Evolutionary conservation across 1,140 invertebrate species (phyloP).

Genomic region (Lithobius niger): DNA sequence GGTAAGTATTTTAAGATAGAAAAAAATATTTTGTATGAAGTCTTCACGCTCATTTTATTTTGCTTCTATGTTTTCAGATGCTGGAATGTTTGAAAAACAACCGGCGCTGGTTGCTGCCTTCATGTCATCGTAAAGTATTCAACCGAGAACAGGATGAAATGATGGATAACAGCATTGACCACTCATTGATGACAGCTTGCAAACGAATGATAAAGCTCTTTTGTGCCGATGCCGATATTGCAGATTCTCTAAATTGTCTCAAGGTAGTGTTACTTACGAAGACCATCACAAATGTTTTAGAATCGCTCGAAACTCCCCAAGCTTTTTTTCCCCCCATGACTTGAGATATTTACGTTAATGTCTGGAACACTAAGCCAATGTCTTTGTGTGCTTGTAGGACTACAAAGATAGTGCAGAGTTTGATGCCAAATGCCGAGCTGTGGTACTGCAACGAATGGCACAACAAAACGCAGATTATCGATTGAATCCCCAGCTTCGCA

Average conservation of each 20-base stretch:
- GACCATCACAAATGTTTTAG: too few species aligned
- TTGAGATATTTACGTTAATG: too few species aligned
- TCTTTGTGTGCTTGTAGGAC: too few species aligned
- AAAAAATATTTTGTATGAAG: background rate
- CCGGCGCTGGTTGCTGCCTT: conserved; percentile 46
- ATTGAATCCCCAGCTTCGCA: conserved; percentile 74
- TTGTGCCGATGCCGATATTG: conserved; percentile 51
- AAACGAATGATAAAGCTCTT: conserved; percentile 68
- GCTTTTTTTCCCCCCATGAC: too few species aligned
- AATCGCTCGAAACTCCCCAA: too few species aligned
- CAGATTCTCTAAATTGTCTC: conserved; percentile 47
- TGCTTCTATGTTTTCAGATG: conserved; percentile 40
- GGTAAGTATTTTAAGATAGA: too few species aligned
- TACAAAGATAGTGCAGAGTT: conserved; percentile 67
- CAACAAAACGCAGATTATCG: conserved; percentile 85
- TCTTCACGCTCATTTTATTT: background rate
- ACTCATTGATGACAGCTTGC: conserved; percentile 64
- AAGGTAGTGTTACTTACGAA: too few species aligned
- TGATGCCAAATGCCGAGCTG: conserved; percentile 67
- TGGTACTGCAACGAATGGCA: conserved; percentile 77
- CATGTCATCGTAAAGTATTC: conserved; percentile 68
- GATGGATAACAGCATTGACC: conserved; percentile 70
- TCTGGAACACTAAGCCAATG: too few species aligned
- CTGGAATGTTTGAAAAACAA: conserved; percentile 72
- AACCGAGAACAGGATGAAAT: conserved; percentile 71